Evolutionary conservation across 2,888 invertebrate genomes (phyloP), one percentile per base, ranked within the genome.

Genomic region (Lepidocyrtinus sp.): DNA sequence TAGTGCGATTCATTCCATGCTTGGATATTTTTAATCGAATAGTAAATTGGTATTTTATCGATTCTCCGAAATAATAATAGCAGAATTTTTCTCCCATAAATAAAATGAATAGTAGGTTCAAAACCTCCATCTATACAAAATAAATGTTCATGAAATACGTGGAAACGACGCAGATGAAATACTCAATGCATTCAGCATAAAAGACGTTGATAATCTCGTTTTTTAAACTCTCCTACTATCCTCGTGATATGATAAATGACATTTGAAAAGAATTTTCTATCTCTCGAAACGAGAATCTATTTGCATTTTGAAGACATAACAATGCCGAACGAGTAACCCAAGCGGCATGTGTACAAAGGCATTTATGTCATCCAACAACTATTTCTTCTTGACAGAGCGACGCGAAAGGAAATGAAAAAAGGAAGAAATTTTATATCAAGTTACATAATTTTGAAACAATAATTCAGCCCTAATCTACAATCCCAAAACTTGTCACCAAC

Each of bases 271-370:
- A 70, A 77, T 77, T 50, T n/a, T n/a, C n/a, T n/a, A 50, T 17
- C 50, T 50, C n/a, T n/a, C n/a, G n/a, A n/a, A n/a, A n/a, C n/a
- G 50, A 50, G 21, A 77, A 71, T 64, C 71, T 77, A 71, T 77
- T 77, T 71, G 71, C 76, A 77, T 77, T 76, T 76, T 64, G 65
- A 76, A 76, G 65, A 59, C n/a, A 68, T 68, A 77, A 50, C 62
- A 46, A 19, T 68, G 25, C 50, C 45, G 61, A 19, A 67, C 46
- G 26, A 61, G 25, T 65, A 63, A 26, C 27, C 25, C 3, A 64
- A 70, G 75, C 75, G 75, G 75, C 75, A 26, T 75, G 69, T 63
- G 50, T 55, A 69, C 75, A 75, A 75, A 75, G 75, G 69, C 69
- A 63, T 69, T 69, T 69, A 62, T 69, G 62, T 50, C 63, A 75